Evolutionary conservation across 2,797 vertebrate species (phyloP).

Genomic region (Gorsachius magnificus): DNA sequence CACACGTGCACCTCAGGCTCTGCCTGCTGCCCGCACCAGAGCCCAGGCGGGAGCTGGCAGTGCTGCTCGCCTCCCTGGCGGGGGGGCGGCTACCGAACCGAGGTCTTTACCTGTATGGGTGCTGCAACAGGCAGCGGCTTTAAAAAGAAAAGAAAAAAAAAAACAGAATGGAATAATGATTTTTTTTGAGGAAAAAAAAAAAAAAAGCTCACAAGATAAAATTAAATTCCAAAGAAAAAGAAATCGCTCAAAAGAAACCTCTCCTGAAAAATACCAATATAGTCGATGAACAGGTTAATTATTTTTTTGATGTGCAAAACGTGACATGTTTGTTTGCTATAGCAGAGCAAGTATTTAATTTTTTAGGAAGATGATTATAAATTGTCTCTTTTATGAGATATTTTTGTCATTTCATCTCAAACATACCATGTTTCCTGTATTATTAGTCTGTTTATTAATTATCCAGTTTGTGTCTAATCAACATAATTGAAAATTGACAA

Average conservation of each 20-base stretch:
- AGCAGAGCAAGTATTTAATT: background rate
- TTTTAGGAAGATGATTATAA: background rate
- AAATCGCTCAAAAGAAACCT: background rate
- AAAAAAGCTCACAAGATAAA: background rate
- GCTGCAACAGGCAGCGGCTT: background rate
- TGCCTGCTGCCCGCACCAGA: rapidly evolving
- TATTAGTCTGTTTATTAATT: constrained; percentile 48
- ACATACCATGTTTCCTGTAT: background rate
- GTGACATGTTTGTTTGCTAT: background rate
- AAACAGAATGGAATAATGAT: background rate
- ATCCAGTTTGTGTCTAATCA: constrained; percentile 12
- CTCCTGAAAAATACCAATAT: background rate
- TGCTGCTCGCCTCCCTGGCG: background rate
- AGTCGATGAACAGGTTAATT: background rate
- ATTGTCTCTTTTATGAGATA: background rate
- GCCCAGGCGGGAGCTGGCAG: background rate
- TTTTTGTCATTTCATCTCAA: constrained; percentile 18
- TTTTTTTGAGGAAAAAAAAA: background rate
- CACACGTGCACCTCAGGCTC: background rate
- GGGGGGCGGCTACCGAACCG: rapidly evolving
- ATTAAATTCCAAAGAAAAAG: background rate
- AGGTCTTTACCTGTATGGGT: background rate
- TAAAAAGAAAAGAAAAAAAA: background rate
- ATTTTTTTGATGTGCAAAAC: background rate
- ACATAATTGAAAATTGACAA: constrained; percentile 7